Evolutionary conservation across 2,888 invertebrate species (phyloP).

Genomic region (Poecilobothrus nobilitatus): DNA sequence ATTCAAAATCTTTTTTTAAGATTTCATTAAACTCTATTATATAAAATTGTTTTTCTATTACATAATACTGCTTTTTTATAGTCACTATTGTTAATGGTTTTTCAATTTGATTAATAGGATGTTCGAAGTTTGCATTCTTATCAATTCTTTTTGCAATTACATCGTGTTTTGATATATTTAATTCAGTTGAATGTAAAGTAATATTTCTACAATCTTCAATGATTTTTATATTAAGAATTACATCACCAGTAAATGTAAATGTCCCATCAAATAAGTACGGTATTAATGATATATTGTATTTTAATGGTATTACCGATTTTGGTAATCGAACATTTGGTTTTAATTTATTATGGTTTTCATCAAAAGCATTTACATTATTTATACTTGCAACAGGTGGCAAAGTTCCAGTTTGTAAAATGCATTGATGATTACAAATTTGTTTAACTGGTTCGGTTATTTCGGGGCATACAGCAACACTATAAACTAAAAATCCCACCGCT

Average conservation of each 20-base stretch:
- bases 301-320: conserved; percentile 55
- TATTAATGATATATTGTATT: conserved; percentile 60
- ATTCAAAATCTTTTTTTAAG: conserved; percentile 53
- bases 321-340: conserved; percentile 59
- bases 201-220: conserved; percentile 53
- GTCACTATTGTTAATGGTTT: not conserved
- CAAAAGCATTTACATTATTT: conserved; percentile 20
- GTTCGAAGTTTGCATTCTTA: conserved; percentile 15
- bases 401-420: not conserved
- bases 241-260: conserved; percentile 69
- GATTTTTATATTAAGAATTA: conserved; percentile 55
- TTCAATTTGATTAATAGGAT: not conserved
- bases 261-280: conserved; percentile 67
- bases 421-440: conserved; percentile 18
- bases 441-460: conserved; percentile 33
- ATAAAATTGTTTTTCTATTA: conserved; percentile 59
- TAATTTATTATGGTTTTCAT: conserved; percentile 25
- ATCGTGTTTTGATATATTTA: conserved; percentile 53
- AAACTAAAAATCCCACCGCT: conserved; percentile 65
- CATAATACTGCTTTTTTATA: conserved; percentile 45
- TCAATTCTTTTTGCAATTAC: conserved; percentile 44
- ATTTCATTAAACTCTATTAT: conserved; percentile 53
- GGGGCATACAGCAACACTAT: conserved; percentile 64
- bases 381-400: conserved; percentile 16
- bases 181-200: conserved; percentile 64